Conservation (phyloP, 2,888 invertebrate species). For the Dasysyrphus albostriatus region DNA sequence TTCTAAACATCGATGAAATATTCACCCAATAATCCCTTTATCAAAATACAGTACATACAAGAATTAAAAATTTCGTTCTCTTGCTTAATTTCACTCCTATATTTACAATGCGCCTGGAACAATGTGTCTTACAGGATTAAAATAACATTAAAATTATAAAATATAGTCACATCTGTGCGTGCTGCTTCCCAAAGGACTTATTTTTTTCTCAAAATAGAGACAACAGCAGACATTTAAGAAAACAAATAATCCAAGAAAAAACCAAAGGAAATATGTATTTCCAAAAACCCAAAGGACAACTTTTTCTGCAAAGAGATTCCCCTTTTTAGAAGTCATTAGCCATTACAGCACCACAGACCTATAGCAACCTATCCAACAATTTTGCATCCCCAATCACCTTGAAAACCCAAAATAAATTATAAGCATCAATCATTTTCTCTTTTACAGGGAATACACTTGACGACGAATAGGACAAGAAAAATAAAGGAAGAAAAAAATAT, state of each 20-base stretch:
- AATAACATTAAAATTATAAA: conserved; percentile 71
- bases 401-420: conserved; percentile 74
- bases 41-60: not conserved
- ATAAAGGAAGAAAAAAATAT: conserved; percentile 47
- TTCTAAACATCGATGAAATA: not conserved
- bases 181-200: conserved; percentile 24
- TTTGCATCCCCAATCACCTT: conserved; percentile 67
- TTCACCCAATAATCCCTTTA: not conserved
- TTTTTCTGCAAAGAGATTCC: conserved; percentile 54
- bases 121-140: conserved; percentile 61
- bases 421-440: conserved; percentile 75
- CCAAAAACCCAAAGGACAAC: conserved; percentile 54
- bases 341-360: conserved; percentile 27
- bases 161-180: conserved; percentile 66
- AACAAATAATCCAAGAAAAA: conserved; percentile 29
- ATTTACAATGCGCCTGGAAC: conserved; percentile 54
- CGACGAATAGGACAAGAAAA: conserved; percentile 36
- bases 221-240: not conserved
- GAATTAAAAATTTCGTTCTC: not conserved
- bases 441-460: conserved; percentile 57
- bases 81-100: no score
- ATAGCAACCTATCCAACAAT: conserved; percentile 1
- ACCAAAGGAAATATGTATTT: conserved; percentile 14
- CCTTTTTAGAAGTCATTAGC: conserved; percentile 63
- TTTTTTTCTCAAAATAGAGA: conserved; percentile 17